These are phyloP conservation scores for Eulemur macaco DNA, from an alignment of 2,113 vertebrate species.

Conservation along the genomic window DNA sequence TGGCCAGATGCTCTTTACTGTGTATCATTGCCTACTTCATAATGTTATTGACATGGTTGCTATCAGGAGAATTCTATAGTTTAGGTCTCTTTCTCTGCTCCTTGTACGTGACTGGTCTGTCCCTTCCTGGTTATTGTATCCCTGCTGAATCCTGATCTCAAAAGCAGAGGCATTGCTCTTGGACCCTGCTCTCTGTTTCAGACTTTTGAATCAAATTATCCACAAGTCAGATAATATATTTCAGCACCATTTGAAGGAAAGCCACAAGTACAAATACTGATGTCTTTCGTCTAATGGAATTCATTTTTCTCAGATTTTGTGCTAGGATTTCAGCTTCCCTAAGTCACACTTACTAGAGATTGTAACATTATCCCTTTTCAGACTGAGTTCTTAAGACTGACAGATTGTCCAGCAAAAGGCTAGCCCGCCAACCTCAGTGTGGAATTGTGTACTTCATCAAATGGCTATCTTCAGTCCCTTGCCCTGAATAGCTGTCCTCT, in stretches of 20 bases:
- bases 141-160: neutral
- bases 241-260: neutral
- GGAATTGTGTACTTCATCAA: neutral
- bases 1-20: conserved; percentile 62
- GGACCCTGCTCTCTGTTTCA: neutral
- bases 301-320: neutral
- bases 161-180: neutral
- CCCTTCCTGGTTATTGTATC: neutral
- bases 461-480: neutral
- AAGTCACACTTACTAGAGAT: neutral
- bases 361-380: neutral
- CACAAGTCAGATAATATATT: neutral
- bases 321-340: neutral
- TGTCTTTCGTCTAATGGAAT: neutral
- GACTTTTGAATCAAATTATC: neutral
- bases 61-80: conserved; percentile 35
- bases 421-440: neutral
- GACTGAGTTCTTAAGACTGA: neutral
- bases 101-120: neutral
- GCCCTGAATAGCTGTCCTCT: neutral
- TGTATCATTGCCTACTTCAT: conserved; percentile 73
- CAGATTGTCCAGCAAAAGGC: neutral
- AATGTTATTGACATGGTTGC: conserved; percentile 53
- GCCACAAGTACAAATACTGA: neutral
- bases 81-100: conserved; percentile 29